Evolutionary conservation across 2,113 vertebrate species (phyloP).

Genomic region (Hydrolagus affinis): DNA sequence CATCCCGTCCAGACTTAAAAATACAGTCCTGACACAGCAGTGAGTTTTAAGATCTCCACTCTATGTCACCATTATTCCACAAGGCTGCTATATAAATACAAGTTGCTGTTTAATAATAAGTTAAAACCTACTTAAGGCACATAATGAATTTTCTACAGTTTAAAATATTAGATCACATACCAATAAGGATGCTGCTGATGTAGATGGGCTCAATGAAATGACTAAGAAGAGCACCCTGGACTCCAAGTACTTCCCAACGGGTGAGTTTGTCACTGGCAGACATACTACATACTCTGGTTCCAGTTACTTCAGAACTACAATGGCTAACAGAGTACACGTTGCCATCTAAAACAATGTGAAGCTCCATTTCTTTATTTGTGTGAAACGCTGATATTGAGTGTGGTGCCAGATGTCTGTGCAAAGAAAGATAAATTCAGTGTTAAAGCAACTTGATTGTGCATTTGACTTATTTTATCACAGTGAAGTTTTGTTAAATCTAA

Average conservation of each 20-base stretch:
- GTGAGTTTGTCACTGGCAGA: slow-evolving; percentile 82
- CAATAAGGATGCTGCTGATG: slow-evolving; percentile 72
- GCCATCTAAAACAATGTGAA: slow-evolving; percentile 77
- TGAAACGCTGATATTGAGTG: slow-evolving; percentile 70
- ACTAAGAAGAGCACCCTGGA: slow-evolving; percentile 85
- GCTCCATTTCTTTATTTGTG: slow-evolving; percentile 69
- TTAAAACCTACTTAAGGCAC: neutral
- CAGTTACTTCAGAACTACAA: slow-evolving; percentile 48
- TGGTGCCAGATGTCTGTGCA: slow-evolving; percentile 65
- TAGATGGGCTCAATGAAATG: slow-evolving; percentile 89
- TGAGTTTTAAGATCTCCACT: too few species aligned
- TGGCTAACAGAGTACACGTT: slow-evolving; percentile 73
- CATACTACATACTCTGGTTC: slow-evolving; percentile 69
- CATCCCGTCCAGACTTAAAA: too few species aligned
- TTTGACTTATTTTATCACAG: too few species aligned
- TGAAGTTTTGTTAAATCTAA: too few species aligned
- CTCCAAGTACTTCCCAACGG: slow-evolving; percentile 85
- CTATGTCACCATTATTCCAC: too few species aligned
- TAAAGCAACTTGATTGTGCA: too few species aligned
- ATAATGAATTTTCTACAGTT: neutral
- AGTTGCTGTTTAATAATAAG: too few species aligned
- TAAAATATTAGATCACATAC: slow-evolving; percentile 48
- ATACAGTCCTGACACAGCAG: too few species aligned
- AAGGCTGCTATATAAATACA: too few species aligned
- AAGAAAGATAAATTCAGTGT: neutral